Base-by-base conservation (phyloP, 2,113 vertebrate species). In the Willisornis vidua region DNA sequence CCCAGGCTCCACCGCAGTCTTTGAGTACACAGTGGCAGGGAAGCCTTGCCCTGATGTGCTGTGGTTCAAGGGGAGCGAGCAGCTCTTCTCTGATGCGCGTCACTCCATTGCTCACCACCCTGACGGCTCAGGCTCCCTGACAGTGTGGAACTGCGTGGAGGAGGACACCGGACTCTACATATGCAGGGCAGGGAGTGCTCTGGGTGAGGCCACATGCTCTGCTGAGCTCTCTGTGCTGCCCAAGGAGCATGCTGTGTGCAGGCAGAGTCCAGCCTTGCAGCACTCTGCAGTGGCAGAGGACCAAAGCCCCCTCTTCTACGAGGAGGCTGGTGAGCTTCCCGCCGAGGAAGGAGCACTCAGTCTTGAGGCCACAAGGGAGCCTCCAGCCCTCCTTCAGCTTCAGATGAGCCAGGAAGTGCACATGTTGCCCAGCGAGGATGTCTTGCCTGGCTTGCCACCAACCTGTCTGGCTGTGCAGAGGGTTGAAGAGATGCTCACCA, bases 71-170 rank as follows among this genome's bases (percentile, higher is more conserved):
- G 98, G 97, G 19, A 97, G 89, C 3, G 66, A 96, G 65, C 98
- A 97, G 87, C 97, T 99, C 86, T 97, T 97, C 79, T 96, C 98
- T 1, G 97, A 94, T 48, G 95, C 86, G 1, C 97, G 87, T 54
- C 98, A 48, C 43, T 97, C 97, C 35, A 68, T 99, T 54, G 95
- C 93, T 86, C 96, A 98, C 58, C 98, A 97, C 39, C 77, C 97
- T 4, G 98, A 98, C 3, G 98, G 99, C 16, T 99, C 98, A 0
- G 99, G 99, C 13, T 98, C 97, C 15, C 96, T 99, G 37, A 98
- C 96, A 1, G 96, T 99, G 55, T 91, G 92, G 39, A 90, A 96
- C 23, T 98, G 98, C 45, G 78, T 95, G 90, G 89, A 95, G 33
- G 97, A 98, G 41, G 98, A 99, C 35, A 68, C 97, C 10, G 99